Evolutionary conservation across 2,797 vertebrate species (phyloP).

Genomic region (Alcedo atthis): DNA sequence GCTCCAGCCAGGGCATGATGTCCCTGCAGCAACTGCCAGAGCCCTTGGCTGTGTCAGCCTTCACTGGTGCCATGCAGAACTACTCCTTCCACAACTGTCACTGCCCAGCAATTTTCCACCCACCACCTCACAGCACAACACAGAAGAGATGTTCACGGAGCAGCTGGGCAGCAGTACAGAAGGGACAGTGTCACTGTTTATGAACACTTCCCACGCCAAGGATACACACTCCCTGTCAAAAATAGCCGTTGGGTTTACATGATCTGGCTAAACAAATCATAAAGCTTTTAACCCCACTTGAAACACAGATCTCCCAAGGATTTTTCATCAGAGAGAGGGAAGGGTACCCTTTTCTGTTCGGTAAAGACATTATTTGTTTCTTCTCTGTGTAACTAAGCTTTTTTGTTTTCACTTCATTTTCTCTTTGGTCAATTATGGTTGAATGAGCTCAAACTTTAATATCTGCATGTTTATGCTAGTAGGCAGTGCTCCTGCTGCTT

Average conservation of each 20-base stretch:
- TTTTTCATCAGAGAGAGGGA: not conserved
- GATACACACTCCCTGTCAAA: not conserved
- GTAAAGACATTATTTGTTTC: conserved; percentile 15
- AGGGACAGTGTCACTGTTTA: conserved; percentile 2
- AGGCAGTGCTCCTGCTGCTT: conserved; percentile 4
- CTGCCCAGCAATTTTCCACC: not conserved
- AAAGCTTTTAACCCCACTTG: conserved; percentile 47
- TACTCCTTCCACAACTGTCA: not conserved
- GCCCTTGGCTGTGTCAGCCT: not conserved
- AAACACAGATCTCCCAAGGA: conserved; percentile 14
- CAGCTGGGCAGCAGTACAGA: not conserved
- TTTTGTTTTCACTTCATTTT: conserved; percentile 34
- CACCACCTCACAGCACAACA: not conserved
- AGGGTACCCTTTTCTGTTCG: not conserved
- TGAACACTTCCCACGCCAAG: conserved; percentile 9
- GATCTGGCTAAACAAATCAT: conserved; percentile 36
- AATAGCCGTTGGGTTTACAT: conserved; percentile 41
- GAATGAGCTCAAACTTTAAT: conserved; percentile 44
- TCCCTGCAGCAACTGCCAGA: not conserved
- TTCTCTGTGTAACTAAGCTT: not conserved
- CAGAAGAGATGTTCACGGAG: not conserved
- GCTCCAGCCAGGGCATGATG: not conserved
- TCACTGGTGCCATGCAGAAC: not conserved
- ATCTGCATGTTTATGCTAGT: conserved; percentile 12
- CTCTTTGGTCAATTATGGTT: conserved; percentile 22